Percentiles rank a stretch among this genome's conserved stretches.
Conservation (phyloP, 2,888 invertebrate species). For the Eurytoma californica region DNA sequence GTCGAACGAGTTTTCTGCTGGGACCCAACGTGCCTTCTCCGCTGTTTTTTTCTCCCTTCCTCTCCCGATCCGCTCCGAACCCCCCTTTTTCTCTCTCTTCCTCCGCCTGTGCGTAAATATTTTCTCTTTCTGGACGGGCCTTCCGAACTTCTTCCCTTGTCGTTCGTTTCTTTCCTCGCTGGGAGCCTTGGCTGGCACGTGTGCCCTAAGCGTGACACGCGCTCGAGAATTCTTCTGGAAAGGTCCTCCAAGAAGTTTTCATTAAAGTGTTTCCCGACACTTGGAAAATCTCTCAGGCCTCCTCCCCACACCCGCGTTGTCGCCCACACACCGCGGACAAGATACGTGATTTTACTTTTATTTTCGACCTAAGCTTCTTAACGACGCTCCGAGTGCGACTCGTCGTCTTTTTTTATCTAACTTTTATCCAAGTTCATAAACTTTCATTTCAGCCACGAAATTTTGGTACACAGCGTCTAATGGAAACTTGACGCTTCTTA, state of each 20-base stretch:
- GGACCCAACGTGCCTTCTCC: slow-evolving; percentile 31
- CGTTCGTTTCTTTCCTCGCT: background rate
- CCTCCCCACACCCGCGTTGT: background rate
- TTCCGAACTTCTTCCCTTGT: slow-evolving; percentile 36
- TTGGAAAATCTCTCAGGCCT: slow-evolving; percentile 43
- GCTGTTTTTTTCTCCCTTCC: slow-evolving; percentile 2
- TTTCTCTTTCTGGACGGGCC: slow-evolving; percentile 35
- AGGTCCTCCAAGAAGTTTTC: slow-evolving; percentile 47
- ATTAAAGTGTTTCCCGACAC: slow-evolving; percentile 52
- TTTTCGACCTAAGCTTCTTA: background rate
- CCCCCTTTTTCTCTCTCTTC: background rate
- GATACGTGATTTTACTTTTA: slow-evolving; percentile 45
- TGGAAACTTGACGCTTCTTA: too few relatives aligned
- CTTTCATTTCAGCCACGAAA: too few relatives aligned
- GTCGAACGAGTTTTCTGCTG: slow-evolving; percentile 53
- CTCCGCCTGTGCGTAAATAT: slow-evolving; percentile 49
- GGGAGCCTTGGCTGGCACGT: background rate
- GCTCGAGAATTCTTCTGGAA: slow-evolving; percentile 19
- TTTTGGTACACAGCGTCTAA: too few relatives aligned
- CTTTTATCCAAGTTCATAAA: too few relatives aligned
- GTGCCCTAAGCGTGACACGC: background rate
- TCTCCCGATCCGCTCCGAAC: background rate
- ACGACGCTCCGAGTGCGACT: background rate
- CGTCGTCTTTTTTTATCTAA: too few relatives aligned
- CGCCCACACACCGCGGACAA: background rate